Evolutionary conservation across 2,888 invertebrate genomes (phyloP).

Genomic region (Lasioglossum villosulum): DNA sequence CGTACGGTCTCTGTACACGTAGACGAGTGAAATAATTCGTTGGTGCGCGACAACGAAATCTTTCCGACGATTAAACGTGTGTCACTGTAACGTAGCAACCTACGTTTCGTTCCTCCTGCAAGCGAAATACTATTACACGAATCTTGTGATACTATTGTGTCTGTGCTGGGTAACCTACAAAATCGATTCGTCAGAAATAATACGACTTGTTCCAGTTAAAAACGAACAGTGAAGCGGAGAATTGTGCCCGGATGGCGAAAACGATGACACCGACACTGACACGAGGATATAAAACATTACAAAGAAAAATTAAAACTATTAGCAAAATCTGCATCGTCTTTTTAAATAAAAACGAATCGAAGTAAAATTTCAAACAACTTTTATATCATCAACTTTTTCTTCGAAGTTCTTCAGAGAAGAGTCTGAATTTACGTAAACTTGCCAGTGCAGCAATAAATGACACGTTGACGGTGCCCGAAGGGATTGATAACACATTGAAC

Average conservation of each 20-base stretch:
- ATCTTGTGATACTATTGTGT: not conserved
- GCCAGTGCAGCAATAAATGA: too few relatives aligned
- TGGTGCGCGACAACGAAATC: not conserved
- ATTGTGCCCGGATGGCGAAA: not conserved
- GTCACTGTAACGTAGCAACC: not conserved
- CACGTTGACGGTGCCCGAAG: too few relatives aligned
- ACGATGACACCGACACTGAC: not conserved
- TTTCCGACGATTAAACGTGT: not conserved
- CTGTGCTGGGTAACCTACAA: not conserved
- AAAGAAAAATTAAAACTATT: too few relatives aligned
- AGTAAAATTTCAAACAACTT: not conserved
- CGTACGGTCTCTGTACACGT: not conserved
- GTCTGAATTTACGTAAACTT: too few relatives aligned
- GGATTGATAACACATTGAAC: not conserved
- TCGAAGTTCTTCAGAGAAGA: not conserved
- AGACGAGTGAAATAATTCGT: not conserved
- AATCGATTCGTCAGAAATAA: not conserved
- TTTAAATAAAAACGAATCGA: not conserved
- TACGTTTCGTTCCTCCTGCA: not conserved
- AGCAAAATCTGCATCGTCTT: not conserved
- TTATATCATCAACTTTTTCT: not conserved
- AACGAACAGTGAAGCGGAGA: not conserved
- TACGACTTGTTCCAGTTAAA: not conserved
- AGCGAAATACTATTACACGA: not conserved
- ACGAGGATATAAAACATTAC: not conserved